A percentile compares a stretch with the other conserved stretches of the same genome.
These are phyloP conservation scores for Oithona nana DNA, from an alignment of 2,888 invertebrate genomes.

Conservation along the genomic window DNA sequence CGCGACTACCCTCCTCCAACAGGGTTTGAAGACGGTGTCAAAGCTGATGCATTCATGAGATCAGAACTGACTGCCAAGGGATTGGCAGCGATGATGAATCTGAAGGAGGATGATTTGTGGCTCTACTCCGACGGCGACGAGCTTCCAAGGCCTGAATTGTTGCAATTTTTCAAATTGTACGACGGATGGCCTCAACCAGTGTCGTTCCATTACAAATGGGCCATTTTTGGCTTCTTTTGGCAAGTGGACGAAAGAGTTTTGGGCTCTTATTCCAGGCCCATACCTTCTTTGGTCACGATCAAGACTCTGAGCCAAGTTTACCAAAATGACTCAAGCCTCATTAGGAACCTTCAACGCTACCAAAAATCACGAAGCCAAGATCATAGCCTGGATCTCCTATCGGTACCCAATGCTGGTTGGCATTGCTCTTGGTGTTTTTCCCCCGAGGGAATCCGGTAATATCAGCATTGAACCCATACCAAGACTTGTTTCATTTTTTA, in stretches of 20 bases:
- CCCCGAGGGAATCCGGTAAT: background rate
- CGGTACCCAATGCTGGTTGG: background rate
- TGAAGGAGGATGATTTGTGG: slow-evolving; percentile 26
- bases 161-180: slow-evolving; percentile 45
- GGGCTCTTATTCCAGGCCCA: background rate
- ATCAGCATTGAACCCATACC: too few species aligned
- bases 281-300: background rate
- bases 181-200: slow-evolving; percentile 42
- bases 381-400: background rate
- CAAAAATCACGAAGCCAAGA: background rate
- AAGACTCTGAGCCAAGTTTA: background rate
- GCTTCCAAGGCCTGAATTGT: slow-evolving; percentile 39
- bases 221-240: slow-evolving; percentile 48
- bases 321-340: background rate
- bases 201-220: slow-evolving; percentile 40
- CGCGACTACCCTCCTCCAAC: slow-evolving; percentile 18
- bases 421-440: background rate
- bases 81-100: slow-evolving; percentile 19
- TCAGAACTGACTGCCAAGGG: slow-evolving; percentile 20
- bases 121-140: slow-evolving; percentile 37
- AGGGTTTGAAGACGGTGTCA: slow-evolving; percentile 22
- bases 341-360: background rate
- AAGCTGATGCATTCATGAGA: slow-evolving; percentile 23
- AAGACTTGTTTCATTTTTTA: too few species aligned
- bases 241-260: background rate